Evolutionary conservation across 1,140 invertebrate genomes (phyloP).

Genomic region (Wiebesia pumilae): DNA sequence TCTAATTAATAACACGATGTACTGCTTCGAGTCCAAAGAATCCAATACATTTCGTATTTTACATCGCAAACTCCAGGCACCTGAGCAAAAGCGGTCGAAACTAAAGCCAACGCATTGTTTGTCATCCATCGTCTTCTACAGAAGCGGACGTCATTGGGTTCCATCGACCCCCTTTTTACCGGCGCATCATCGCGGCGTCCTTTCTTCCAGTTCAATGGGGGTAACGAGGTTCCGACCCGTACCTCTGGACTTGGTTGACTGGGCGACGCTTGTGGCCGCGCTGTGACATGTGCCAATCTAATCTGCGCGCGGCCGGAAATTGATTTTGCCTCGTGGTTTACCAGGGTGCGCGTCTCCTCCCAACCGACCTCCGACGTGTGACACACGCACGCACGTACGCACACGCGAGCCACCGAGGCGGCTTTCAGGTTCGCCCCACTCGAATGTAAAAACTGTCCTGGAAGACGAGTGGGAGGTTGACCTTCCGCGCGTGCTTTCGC

Average conservation of each 20-base stretch:
- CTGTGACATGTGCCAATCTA: constrained; percentile 52
- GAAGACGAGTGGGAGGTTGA: not conserved
- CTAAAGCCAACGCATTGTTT: no score
- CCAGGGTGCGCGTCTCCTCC: not conserved
- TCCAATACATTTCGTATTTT: not conserved
- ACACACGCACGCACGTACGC: not conserved
- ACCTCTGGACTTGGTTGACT: not conserved
- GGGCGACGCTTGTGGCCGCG: not conserved
- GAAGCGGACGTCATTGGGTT: not conserved
- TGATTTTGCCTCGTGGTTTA: constrained; percentile 50
- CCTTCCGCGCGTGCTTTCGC: not conserved
- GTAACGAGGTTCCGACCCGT: not conserved
- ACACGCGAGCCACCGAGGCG: not conserved
- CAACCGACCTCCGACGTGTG: not conserved
- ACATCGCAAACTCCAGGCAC: not conserved
- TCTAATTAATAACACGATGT: not conserved
- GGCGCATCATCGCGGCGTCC: not conserved
- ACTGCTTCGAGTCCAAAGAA: not conserved
- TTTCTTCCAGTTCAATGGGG: constrained; percentile 24
- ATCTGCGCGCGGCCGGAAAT: constrained; percentile 50
- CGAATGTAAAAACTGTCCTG: constrained; percentile 32
- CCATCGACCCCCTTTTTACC: not conserved
- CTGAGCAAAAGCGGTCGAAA: not conserved
- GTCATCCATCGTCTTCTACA: not conserved
- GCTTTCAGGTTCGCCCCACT: not conserved